Evolutionary conservation across 2,797 vertebrate genomes (phyloP).

Genomic region (Dermochelys coriacea): DNA sequence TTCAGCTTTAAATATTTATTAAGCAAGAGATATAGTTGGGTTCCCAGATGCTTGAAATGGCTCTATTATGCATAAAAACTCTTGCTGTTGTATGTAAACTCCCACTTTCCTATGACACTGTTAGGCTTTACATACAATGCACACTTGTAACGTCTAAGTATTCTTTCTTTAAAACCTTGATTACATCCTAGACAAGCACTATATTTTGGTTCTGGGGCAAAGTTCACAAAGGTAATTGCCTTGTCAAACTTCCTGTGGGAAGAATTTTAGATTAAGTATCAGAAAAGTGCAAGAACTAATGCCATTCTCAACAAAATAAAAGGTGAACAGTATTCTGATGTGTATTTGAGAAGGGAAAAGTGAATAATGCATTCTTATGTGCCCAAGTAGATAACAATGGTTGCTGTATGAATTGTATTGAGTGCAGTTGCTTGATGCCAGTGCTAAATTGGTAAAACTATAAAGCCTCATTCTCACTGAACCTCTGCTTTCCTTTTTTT

Average conservation of each 20-base stretch:
- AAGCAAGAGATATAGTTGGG: conserved; percentile 57
- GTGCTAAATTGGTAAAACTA: conserved; percentile 75
- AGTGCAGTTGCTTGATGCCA: conserved; percentile 76
- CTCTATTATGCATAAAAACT: conserved; percentile 46
- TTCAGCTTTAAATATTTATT: conserved; percentile 62
- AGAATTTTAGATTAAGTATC: neutral
- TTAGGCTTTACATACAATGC: conserved; percentile 49
- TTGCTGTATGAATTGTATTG: conserved; percentile 58
- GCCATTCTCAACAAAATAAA: conserved; percentile 59
- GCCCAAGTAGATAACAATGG: conserved; percentile 57
- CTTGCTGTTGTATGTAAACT: conserved; percentile 52
- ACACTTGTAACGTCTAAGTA: conserved; percentile 46
- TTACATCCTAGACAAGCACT: conserved; percentile 20
- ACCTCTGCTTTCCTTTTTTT: conserved; percentile 77
- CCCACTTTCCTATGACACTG: conserved; percentile 55
- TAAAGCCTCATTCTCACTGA: conserved; percentile 75
- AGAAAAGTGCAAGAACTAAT: conserved; percentile 52
- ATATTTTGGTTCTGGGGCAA: conserved; percentile 46
- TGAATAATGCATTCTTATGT: neutral
- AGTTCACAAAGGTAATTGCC: conserved; percentile 28
- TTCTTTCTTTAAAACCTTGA: conserved; percentile 31
- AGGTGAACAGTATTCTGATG: conserved; percentile 60
- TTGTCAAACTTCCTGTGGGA: neutral
- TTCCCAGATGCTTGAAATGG: conserved; percentile 56
- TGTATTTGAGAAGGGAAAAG: conserved; percentile 16